Conservation (phyloP, 2,113 vertebrate genomes). For the Plotosus lineatus region DNA sequence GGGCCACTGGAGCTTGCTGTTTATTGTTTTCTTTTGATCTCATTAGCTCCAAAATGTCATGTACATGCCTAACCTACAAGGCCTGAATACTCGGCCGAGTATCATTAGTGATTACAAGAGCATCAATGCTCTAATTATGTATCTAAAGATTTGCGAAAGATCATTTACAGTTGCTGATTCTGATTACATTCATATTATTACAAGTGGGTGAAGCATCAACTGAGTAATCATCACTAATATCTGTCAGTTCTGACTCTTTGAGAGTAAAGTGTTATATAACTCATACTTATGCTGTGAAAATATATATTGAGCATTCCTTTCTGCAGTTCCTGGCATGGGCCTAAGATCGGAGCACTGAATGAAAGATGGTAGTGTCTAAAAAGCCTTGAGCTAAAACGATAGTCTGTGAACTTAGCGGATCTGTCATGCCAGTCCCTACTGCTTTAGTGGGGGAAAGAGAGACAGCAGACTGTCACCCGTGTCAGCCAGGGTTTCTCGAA, state of each 20-base stretch:
- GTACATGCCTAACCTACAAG: slow-evolving; percentile 43
- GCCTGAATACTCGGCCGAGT: slow-evolving; percentile 33
- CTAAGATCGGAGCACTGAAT: slow-evolving; percentile 19
- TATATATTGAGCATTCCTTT: slow-evolving; percentile 23
- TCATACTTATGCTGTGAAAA: slow-evolving; percentile 2
- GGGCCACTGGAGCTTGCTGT: slow-evolving; percentile 25
- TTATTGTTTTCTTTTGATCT: slow-evolving; percentile 39
- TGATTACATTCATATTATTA: slow-evolving; percentile 15
- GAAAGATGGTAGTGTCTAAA: slow-evolving; percentile 33
- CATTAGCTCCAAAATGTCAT: slow-evolving; percentile 54
- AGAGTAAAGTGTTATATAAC: slow-evolving; percentile 10
- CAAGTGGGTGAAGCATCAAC: slow-evolving; percentile 5
- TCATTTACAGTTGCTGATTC: slow-evolving; percentile 22
- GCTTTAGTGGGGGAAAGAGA: slow-evolving; percentile 33
- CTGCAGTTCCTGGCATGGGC: neutral
- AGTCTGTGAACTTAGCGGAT: slow-evolving; percentile 20
- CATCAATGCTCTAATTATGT: slow-evolving; percentile 46
- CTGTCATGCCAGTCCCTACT: slow-evolving; percentile 35
- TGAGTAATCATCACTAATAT: slow-evolving; percentile 33
- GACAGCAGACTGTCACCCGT: slow-evolving; percentile 41
- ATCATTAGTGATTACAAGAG: slow-evolving; percentile 49
- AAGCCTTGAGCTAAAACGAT: slow-evolving; percentile 42
- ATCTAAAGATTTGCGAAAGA: slow-evolving; percentile 27
- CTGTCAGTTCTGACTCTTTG: slow-evolving; percentile 9
- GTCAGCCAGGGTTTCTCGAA: slow-evolving; percentile 33